A percentile compares a stretch with the other conserved stretches of the same genome.
Evolutionary conservation across 2,888 invertebrate species (phyloP).

Genomic region (Polietes domitor): DNA sequence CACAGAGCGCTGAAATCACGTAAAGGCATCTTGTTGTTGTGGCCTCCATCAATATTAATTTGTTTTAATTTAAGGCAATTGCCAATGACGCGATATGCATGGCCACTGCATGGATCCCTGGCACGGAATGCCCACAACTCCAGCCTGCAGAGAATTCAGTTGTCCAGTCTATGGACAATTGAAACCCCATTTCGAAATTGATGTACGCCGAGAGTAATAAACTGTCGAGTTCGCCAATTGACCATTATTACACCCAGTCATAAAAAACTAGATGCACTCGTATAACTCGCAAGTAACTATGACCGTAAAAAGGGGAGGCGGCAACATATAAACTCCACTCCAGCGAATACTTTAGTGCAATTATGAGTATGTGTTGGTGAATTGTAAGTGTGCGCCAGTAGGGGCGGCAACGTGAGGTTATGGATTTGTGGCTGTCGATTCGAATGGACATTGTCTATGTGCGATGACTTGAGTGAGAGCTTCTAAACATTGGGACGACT

Average conservation of each 20-base stretch:
- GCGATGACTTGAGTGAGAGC: too few species aligned
- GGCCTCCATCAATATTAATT: conserved; percentile 54
- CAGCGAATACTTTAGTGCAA: conserved; percentile 9
- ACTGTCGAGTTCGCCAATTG: conserved; percentile 43
- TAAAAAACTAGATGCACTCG: conserved; percentile 23
- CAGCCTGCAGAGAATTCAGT: not conserved
- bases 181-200: conserved; percentile 48
- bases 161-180: conserved; percentile 40
- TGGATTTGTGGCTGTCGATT: too few species aligned
- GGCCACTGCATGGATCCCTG: not conserved
- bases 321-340: not conserved
- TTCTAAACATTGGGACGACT: too few species aligned
- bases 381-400: not conserved
- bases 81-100: not conserved
- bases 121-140: not conserved
- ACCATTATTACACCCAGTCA: conserved; percentile 26
- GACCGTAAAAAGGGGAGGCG: not conserved
- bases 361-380: conserved; percentile 6
- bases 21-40: conserved; percentile 21
- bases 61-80: conserved; percentile 61
- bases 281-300: not conserved
- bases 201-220: conserved; percentile 41
- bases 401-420: not conserved
- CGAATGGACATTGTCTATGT: too few species aligned
- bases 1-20: conserved; percentile 45